Conservation (phyloP, 2,113 vertebrate genomes). For the Semicossyphus pulcher region DNA sequence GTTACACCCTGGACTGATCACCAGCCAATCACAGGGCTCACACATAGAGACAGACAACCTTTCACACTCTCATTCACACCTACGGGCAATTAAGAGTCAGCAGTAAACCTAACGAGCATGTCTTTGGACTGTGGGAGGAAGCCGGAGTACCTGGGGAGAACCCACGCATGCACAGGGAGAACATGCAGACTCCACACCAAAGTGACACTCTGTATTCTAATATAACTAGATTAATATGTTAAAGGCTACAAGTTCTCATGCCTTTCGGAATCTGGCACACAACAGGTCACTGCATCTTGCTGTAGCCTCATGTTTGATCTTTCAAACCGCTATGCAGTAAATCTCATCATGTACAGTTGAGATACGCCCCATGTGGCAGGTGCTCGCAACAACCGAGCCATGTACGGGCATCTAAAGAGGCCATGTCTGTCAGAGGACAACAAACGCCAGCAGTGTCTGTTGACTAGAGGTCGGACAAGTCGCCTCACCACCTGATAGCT, state of each 20-base stretch:
- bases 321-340: neutral
- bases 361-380: neutral
- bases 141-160: too few relatives aligned
- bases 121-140: too few relatives aligned
- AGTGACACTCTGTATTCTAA: neutral
- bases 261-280: neutral
- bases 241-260: neutral
- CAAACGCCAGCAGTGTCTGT: neutral
- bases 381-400: conserved; percentile 6
- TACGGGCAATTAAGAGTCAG: too few relatives aligned
- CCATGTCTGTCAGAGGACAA: neutral
- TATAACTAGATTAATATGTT: neutral
- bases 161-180: too few relatives aligned
- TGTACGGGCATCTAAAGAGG: conserved; percentile 2
- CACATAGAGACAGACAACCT: too few relatives aligned
- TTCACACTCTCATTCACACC: too few relatives aligned
- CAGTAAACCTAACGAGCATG: too few relatives aligned
- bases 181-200: too few relatives aligned
- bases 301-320: neutral
- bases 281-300: neutral
- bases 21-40: too few relatives aligned
- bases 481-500: conserved; percentile 1
- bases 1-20: too few relatives aligned
- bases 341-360: neutral
- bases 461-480: conserved; percentile 10